Base-by-base conservation (phyloP, 2,113 vertebrate genomes). In the Passer montanus region DNA sequence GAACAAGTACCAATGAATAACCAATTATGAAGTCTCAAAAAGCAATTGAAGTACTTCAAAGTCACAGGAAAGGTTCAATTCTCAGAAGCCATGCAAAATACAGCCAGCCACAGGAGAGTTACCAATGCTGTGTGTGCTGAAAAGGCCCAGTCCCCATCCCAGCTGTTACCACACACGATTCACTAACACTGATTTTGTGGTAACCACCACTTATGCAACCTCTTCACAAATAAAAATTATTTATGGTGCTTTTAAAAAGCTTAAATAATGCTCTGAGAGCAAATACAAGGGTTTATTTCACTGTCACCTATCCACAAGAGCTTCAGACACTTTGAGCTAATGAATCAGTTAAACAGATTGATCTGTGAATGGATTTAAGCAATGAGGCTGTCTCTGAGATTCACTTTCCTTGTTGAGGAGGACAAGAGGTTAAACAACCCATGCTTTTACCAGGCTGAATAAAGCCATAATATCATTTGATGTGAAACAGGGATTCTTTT, bases 101-200 rank as follows among this genome's bases (percentile, higher is more conserved):
- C 23, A 73, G 79, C n/a, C 26, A 60, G 46, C 26, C 31, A 66
- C 16, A 21, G 21, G 11, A 35, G 76, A 80, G 26, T 37, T 49
- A 62, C 5, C 74, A 78, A 85, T 17, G n/a, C 31, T 8, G 7
- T 1, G 1, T 5, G 24, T 13, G 30, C 39, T 66, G 1, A 9
- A 39, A 46, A 76, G 20, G 11, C 23, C 53, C 37, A 9, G 14
- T 77, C 18, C 30, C 30, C 15, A 30, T 30, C 24, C 70, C 18
- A 44, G 33, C 8, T 74, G 56, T 17, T 68, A 67, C 0, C 0
- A 3, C 30, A 87, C 59, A 21, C 0, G 0, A 70, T 37, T 82
- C 53, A 81, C 35, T 84, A 58, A 67, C 4, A 12, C 49, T 33
- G 41, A 72, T 55, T 92, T 60, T 24, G 22, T 37, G 68, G 18